phyloP scores from a whole-genome alignment of 2,797 vertebrate species.

The Neoniphon sammara region DNA sequence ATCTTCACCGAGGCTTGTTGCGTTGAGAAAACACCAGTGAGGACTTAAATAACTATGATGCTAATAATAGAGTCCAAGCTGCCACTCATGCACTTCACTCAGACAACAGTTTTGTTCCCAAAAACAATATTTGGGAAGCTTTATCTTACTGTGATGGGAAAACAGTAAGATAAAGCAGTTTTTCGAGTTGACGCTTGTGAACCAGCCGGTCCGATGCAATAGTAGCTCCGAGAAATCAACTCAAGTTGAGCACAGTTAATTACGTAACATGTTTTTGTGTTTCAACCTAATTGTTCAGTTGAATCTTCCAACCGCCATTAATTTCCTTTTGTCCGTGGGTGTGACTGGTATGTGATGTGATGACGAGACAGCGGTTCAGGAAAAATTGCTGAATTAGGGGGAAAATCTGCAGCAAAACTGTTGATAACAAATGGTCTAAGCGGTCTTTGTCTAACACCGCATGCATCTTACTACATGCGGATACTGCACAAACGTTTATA shows the following conservation, averaged over 20 bases:
- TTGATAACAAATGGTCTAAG: not conserved
- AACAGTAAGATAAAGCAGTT: not conserved
- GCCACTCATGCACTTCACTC: not conserved
- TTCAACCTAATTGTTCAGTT: slow-evolving; percentile 34
- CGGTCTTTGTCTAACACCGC: not conserved
- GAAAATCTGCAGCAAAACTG: slow-evolving; percentile 34
- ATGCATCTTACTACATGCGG: not conserved
- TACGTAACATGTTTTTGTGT: slow-evolving; percentile 26
- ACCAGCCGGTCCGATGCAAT: not conserved
- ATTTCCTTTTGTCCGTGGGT: slow-evolving; percentile 38
- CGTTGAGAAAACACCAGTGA: slow-evolving; percentile 7
- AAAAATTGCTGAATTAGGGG: slow-evolving; percentile 31
- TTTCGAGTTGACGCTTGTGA: not conserved
- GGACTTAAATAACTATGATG: not conserved
- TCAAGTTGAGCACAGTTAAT: slow-evolving; percentile 7
- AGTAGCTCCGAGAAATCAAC: slow-evolving; percentile 10
- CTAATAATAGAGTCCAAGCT: not conserved
- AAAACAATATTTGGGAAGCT: not conserved
- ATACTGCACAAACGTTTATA: not conserved
- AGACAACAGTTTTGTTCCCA: not conserved
- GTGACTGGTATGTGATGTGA: slow-evolving; percentile 43
- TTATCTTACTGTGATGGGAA: not conserved
- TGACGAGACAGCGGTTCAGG: slow-evolving; percentile 30
- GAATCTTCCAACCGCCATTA: slow-evolving; percentile 22
- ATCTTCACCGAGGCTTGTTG: not conserved